phyloP scores from a whole-genome alignment of 2,888 invertebrate genomes.

The Archaeoteleia sp. region DNA sequence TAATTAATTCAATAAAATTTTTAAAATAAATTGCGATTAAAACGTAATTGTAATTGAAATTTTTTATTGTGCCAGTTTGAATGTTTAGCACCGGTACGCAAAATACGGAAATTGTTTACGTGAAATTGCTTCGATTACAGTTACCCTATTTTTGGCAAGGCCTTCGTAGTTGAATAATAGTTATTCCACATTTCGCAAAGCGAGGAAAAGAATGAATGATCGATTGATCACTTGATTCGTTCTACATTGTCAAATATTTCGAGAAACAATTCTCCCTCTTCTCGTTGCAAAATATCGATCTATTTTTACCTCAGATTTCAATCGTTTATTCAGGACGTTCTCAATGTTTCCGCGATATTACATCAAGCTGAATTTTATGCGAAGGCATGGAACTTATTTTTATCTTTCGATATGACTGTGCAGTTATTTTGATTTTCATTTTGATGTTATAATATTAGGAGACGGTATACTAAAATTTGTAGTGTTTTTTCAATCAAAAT shows the following conservation, averaged over 20 bases:
- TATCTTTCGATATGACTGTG: neutral
- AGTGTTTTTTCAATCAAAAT: too few relatives aligned
- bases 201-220: neutral
- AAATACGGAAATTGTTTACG: constrained; percentile 15
- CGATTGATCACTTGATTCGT: constrained; percentile 1
- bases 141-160: constrained; percentile 7
- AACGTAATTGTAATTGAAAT: too few relatives aligned
- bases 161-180: constrained; percentile 1
- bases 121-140: constrained; percentile 5
- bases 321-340: constrained; percentile 1
- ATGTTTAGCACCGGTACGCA: too few relatives aligned
- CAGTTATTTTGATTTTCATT: too few relatives aligned
- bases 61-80: neutral
- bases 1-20: too few relatives aligned
- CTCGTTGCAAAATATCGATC: constrained; percentile 3
- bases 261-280: neutral
- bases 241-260: neutral
- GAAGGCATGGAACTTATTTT: neutral
- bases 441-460: too few relatives aligned
- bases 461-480: too few relatives aligned
- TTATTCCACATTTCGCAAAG: neutral
- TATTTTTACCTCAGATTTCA: neutral
- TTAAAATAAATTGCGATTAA: too few relatives aligned
- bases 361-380: neutral
- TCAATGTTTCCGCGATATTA: neutral